Percentiles rank a stretch among this genome's conserved stretches.
Conservation (phyloP, 2,113 vertebrate species). For the Heloderma charlesbogerti region DNA sequence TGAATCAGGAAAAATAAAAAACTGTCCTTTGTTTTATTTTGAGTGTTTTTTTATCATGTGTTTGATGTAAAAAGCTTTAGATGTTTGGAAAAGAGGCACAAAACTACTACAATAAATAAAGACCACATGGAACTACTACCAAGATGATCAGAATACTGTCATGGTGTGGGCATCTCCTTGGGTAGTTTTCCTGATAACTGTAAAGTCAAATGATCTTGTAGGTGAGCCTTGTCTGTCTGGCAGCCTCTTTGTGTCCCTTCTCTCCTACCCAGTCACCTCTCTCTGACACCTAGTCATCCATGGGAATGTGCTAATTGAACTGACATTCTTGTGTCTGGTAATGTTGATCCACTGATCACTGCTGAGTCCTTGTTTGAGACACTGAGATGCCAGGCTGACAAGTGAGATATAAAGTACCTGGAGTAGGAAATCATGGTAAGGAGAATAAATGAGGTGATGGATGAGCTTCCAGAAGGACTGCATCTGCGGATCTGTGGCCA, state of each 20-base stretch:
- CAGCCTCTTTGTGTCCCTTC: neutral
- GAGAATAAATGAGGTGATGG: neutral
- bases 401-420: neutral
- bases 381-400: neutral
- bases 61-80: neutral
- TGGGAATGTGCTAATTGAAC: fast-evolving
- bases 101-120: neutral
- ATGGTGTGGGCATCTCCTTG: neutral
- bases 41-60: neutral
- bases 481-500: neutral
- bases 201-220: neutral
- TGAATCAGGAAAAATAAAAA: neutral
- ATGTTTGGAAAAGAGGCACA: no score
- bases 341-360: slow-evolving; percentile 4
- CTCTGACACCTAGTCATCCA: neutral
- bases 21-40: no score
- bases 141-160: neutral
- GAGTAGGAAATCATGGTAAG: neutral
- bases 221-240: neutral
- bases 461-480: neutral
- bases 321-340: neutral
- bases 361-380: slow-evolving; percentile 8
- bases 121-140: neutral
- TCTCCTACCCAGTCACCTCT: neutral
- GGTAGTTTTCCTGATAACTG: neutral